Evolutionary conservation across 2,797 vertebrate species (phyloP), one percentile per base, ranked within the genome.

Genomic region (Cossypha heuglini): DNA sequence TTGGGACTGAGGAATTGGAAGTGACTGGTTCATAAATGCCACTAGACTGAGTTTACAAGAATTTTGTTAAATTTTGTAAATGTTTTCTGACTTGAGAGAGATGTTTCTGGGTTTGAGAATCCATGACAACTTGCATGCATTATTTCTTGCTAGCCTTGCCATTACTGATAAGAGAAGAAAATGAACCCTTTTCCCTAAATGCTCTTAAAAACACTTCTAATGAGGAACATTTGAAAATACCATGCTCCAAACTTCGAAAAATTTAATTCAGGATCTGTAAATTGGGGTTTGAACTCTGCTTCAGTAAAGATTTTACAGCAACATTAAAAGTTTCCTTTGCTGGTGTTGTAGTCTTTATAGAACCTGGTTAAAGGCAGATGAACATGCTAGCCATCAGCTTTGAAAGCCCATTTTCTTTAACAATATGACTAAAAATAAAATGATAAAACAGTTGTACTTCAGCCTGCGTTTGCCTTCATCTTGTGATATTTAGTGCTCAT

Each of bases 361-460:
- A 49, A 84, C 16, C 46, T 48, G 54, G 16, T 63, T 83, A 77
- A 88, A 84, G 51, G 62, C 69, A 88, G 77, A 26, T 46, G 51
- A 84, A 37, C 29, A 2, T 24, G 31, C 58, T n/a, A 33, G 48
- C 51, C 55, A 28, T 57, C 42, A 51, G 33, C 71, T 83, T 86
- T 86, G 68, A 84, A 92, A 88, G 28, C 38, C 54, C 37, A 13
- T 88, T 85, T 91, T 58, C 71, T 89, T 71, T 71, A 63, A 92
- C 78, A 90, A 8, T 76, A 9, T n/a, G 52, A 22, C 71, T 94
- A 63, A 94, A 92, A 91, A 92, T 76, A 73, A 89, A 81, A 57
- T 45, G 9, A 26, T 71, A 40, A 81, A 93, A 35, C 57, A 88
- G 26, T 69, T 89, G 43, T 67, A 55, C 91, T 94, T 91, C 10